Evolutionary conservation across 1,140 invertebrate species (phyloP), one percentile per base, ranked within the genome.

Genomic region (Metopolophium dirhodum): DNA sequence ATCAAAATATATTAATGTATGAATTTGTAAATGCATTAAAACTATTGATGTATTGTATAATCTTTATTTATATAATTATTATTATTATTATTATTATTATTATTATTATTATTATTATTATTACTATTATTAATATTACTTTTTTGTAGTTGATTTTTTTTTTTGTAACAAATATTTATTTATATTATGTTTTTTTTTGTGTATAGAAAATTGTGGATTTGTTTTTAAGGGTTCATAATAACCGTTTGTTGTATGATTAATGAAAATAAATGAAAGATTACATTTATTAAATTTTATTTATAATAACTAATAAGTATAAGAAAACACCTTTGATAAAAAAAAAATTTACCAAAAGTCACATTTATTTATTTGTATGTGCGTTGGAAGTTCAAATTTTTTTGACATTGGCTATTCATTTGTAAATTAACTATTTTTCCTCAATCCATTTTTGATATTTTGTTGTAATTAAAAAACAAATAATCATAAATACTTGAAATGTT

Each of bases 121-220:
- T 7, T 47, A 49, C 49, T 49, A 49, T 49, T 51, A 51, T 51
- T 49, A 49, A 22, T 47, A 83, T 85, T 41, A 41, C 18, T 93
- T 83, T 92, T 83, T 54, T 93, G 77, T 85, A 85, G 41, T 93
- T 51, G 35, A 89, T 51, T 82, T 83, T 92, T 77, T 47, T 82
- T 92, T 86, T 93, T 49, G 61, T 47, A 91, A 54, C 41, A 51
- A 83, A 85, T 93, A 92, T 93, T 93, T 93, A 93, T 93, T 93
- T 93, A 51, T 37, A 51, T 20, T 82, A 23, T 41, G 7, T 57
- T 90, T 90, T 57, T 91, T 77, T 77, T 90, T 45, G 47, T 82
- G 90, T 83, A 92, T 83, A 92, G 47, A 51, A 26, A 49, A 83
- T 54, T 85, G 30, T 85, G 91, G 77, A 82, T 92, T 49, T 85